Conservation (phyloP, 2,113 vertebrate genomes). For the Euleptes europaea region DNA sequence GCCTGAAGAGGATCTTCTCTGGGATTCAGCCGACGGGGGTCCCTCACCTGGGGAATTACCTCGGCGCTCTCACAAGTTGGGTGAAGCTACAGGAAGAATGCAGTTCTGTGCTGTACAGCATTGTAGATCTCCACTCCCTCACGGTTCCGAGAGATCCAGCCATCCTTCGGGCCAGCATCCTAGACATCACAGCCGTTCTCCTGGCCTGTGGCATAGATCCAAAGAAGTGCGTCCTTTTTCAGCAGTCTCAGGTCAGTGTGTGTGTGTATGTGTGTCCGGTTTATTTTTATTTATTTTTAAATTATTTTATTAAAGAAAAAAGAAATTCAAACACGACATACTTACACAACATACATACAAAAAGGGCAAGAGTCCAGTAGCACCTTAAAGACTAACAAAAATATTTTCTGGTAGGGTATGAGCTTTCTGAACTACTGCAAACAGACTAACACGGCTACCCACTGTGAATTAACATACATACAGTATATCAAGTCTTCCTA, state of each 20-base stretch:
- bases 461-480: too few relatives aligned
- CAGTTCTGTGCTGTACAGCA: slow-evolving; percentile 85
- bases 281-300: background rate
- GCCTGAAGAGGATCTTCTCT: slow-evolving; percentile 82
- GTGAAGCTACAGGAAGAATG: slow-evolving; percentile 83
- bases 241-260: slow-evolving; percentile 90
- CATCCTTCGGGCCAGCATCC: slow-evolving; percentile 78
- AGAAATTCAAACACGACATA: too few relatives aligned
- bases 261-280: background rate
- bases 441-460: too few relatives aligned
- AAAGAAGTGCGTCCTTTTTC: slow-evolving; percentile 85
- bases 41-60: slow-evolving; percentile 92
- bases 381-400: too few relatives aligned
- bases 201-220: slow-evolving; percentile 93
- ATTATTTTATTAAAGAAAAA: too few relatives aligned
- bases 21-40: slow-evolving; percentile 94
- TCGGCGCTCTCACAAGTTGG: slow-evolving; percentile 96
- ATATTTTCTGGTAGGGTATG: too few relatives aligned
- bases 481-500: too few relatives aligned
- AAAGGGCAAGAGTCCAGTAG: too few relatives aligned
- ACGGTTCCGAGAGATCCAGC: slow-evolving; percentile 85
- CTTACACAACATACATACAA: too few relatives aligned
- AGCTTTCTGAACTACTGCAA: too few relatives aligned
- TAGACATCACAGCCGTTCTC: slow-evolving; percentile 90
- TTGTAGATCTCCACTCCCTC: slow-evolving; percentile 94